Evolutionary conservation across 2,113 vertebrate genomes (phyloP), one percentile per base, ranked within the genome.

Genomic region (Smithornis capensis): DNA sequence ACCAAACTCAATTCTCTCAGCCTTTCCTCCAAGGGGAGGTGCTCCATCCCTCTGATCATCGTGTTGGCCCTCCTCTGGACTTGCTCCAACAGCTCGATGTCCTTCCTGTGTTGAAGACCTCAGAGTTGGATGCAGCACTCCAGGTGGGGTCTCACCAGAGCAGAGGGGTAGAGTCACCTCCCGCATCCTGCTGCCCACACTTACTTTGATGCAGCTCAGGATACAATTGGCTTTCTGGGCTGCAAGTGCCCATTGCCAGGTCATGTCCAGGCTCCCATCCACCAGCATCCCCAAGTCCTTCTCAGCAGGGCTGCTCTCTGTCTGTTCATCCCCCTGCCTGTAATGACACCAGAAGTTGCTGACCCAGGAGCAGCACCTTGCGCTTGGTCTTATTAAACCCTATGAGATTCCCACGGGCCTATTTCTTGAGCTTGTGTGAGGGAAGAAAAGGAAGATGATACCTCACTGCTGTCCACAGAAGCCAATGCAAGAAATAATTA

Each of bases 141-240:
- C 57, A 50, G 25, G 35, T 65, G 59, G 31, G 31, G 14, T 35
- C 37, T 81, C 44, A 44, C 1, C 50, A 50, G 50, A 64, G 35
- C 16, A 37, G 64, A 62, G 10, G 37, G 63, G 10, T 31, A 45
- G 40, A 87, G 57, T 27, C 44, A 15, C 10, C 27, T 50, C 3
- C 77, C 37, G 44, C 2, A 0, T 5, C 59, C 60, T 59, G 44
- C 68, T 89, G 77, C 12, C 52, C 52, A 19, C 1, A 0, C 12
- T 44, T 27, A 19, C 59, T 19, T 45, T 33, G 33, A 19, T 45
- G 28, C 33, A 89, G 52, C 31, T 8, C 50, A 50, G 68, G 68
- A 44, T 9, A 57, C 6, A 0, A 1, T 0, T 50, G 27, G 59
- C 23, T 65, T 14, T 44, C 33, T 52, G 35, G 14, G 33, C 31